Percentiles rank a stretch among this genome's conserved stretches.
phyloP scores from a whole-genome alignment of 2,888 invertebrate genomes.

The Frankliniella fusca region DNA sequence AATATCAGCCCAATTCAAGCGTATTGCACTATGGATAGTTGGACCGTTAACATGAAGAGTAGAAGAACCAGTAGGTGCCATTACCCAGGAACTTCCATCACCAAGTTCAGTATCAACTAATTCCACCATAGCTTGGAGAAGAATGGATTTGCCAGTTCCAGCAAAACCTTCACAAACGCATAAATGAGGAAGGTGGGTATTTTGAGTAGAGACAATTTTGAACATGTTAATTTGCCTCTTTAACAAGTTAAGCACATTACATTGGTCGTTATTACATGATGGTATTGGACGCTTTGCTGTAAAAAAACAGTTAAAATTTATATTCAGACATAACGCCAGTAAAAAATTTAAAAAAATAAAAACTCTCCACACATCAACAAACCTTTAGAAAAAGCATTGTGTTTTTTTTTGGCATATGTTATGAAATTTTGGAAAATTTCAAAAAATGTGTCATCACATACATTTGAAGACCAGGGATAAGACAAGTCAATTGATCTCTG shows the following conservation, averaged over 20 bases:
- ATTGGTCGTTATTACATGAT: background rate
- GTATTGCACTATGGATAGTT: background rate
- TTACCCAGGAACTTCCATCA: background rate
- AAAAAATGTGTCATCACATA: too few relatives aligned
- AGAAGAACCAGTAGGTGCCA: background rate
- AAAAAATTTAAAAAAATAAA: too few relatives aligned
- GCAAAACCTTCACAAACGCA: background rate
- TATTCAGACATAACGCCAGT: too few relatives aligned
- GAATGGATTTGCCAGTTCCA: background rate
- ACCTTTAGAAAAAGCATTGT: background rate
- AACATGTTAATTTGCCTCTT: background rate
- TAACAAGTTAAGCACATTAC: background rate
- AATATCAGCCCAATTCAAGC: background rate
- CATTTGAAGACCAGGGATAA: too few relatives aligned
- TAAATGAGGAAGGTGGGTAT: background rate
- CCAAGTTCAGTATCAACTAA: background rate
- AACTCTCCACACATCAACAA: background rate
- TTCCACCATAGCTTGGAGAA: background rate
- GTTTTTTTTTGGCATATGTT: background rate
- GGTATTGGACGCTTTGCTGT: background rate
- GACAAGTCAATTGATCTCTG: too few relatives aligned
- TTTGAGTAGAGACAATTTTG: background rate
- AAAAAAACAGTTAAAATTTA: too few relatives aligned
- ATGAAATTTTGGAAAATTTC: background rate
- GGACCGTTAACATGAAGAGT: background rate